Percentiles rank a stretch among this genome's conserved stretches.
These are phyloP conservation scores for Sitobion miscanthi DNA, from an alignment of 1,140 invertebrate species.

Conservation along the genomic window DNA sequence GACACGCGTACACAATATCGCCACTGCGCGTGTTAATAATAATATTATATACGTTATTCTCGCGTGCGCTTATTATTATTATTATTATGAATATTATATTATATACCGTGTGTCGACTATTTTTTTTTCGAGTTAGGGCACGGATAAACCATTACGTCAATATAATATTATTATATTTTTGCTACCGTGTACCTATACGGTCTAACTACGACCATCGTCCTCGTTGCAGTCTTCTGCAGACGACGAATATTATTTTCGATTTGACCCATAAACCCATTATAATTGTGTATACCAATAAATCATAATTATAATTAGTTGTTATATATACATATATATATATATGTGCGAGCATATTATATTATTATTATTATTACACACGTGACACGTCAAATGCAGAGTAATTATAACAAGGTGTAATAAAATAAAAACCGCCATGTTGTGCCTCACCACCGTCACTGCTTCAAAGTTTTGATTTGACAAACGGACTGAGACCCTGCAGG, in stretches of 20 bases:
- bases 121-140: not conserved
- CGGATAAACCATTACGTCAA: not conserved
- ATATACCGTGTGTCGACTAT: not conserved
- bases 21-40: not conserved
- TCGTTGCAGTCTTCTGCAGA: not conserved
- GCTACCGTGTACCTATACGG: too few relatives aligned
- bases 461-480: not conserved
- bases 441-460: not conserved
- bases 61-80: not conserved
- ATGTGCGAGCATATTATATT: too few relatives aligned
- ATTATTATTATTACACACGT: not conserved
- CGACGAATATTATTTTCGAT: not conserved
- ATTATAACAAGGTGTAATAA: not conserved
- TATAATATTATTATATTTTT: not conserved
- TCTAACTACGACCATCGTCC: not conserved
- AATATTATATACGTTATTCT: not conserved
- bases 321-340: too few relatives aligned
- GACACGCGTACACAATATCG: not conserved
- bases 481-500: too few relatives aligned
- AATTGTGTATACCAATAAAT: too few relatives aligned
- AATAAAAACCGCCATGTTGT: not conserved
- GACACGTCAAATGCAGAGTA: not conserved
- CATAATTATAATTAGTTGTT: not conserved
- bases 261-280: too few relatives aligned
- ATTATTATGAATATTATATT: not conserved